Percentiles rank a stretch among this genome's conserved stretches.
Conservation (phyloP, 2,113 vertebrate species). For the Actinemys pallida region DNA sequence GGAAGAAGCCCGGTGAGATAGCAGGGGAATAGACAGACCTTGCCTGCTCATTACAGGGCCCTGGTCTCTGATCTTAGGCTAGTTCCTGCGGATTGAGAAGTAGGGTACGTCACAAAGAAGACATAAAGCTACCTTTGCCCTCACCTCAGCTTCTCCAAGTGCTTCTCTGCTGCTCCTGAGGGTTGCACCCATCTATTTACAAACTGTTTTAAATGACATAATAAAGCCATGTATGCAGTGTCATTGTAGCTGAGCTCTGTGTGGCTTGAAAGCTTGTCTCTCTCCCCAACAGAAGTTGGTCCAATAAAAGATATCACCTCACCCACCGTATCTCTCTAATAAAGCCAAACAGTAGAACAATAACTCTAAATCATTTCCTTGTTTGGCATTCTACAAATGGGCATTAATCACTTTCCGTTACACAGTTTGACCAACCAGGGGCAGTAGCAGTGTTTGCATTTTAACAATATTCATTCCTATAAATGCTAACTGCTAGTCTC, state of each 20-base stretch:
- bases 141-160: no score
- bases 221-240: background rate
- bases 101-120: no score
- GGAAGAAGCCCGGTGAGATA: background rate
- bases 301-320: background rate
- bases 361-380: background rate
- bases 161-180: no score
- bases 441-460: background rate
- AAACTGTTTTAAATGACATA: background rate
- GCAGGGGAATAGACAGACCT: background rate
- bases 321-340: background rate
- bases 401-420: background rate
- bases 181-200: no score
- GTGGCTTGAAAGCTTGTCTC: background rate
- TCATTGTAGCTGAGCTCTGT: background rate
- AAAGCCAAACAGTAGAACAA: background rate
- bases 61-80: background rate
- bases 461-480: background rate
- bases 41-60: background rate
- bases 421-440: background rate
- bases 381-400: background rate
- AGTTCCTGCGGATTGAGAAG: no score
- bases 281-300: background rate
- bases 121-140: no score
- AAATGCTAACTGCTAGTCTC: background rate